Base-by-base conservation (phyloP, 2,888 invertebrate genomes). In the Ryuthela nishihirai region DNA sequence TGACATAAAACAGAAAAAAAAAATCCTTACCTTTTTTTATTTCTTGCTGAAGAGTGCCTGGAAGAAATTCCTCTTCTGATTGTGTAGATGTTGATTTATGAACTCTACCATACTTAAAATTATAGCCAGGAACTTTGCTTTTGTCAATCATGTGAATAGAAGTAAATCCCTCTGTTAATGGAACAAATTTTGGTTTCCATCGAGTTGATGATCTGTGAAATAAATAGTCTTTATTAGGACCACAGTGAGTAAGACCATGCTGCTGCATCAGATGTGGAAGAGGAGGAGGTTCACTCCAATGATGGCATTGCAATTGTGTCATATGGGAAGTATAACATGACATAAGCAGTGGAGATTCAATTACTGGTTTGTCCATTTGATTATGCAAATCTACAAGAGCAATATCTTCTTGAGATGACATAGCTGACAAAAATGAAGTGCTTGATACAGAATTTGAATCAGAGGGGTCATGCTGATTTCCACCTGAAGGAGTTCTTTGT, bases 261-360 rank as follows among this genome's bases (percentile, higher is more conserved):
- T 67, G 50, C 55, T 48, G 56, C 6, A 64, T 24, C 62, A 67
- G 56, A 38, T 67, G 64, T 2, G 69, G 69, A 26, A 66, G 62
- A 7, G 72, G 72, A 9, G 73, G 69, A 4, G 70, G 69, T 21
- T 68, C 66, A 32, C 60, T 55, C 76, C 76, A 76, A 65, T 73
- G 70, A 54, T 68, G 67, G 63, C 75, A 75, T 45, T 71, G 70
- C 41, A 59, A 56, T 76, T 93, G 93, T 3, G 92, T 90, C 70
- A 97, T 78, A 74, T 95, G 93, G 69, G 86, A 86, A 72, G 89
- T 84, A 72, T 97, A 97, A 70, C 93, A 93, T 4, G 92, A 88
- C 91, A 97, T 92, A 0, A 97, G 77, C 47, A 97, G 77, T 0
- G 95, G 93, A 0, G 95, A 95, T 70, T 94, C 91, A 5, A 90